Evolutionary conservation across 2,797 vertebrate genomes (phyloP).

Genomic region (Oophaga sylvatica): DNA sequence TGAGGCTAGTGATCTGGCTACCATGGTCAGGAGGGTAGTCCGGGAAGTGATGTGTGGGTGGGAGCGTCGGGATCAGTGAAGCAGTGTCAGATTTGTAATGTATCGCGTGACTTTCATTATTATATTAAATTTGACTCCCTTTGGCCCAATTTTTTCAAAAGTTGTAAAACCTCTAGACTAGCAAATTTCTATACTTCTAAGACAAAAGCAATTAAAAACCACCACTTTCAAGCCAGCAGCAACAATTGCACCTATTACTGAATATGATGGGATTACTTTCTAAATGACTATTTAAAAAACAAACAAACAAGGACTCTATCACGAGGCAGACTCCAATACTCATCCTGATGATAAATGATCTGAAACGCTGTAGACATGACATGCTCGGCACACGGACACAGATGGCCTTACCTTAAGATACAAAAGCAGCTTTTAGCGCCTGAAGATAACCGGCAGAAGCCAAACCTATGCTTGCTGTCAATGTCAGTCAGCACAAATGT

Average conservation of each 20-base stretch:
- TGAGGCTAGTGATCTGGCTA: no score
- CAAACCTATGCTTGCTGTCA: conserved; percentile 86
- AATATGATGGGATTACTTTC: neutral
- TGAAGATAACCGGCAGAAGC: conserved; percentile 84
- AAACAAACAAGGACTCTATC: neutral
- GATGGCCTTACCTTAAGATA: conserved; percentile 82
- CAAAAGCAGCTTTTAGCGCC: conserved; percentile 88
- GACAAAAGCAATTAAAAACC: no score
- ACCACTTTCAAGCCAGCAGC: no score
- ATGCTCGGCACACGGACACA: conserved; percentile 34
- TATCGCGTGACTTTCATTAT: no score
- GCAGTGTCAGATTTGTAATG: no score
- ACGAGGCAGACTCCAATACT: neutral
- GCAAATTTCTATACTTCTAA: no score
- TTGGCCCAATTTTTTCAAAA: no score
- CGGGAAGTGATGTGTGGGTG: no score
- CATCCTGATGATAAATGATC: conserved; percentile 27
- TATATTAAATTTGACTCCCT: no score
- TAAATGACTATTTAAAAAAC: neutral
- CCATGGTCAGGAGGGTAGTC: no score
- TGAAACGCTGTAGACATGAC: conserved; percentile 29
- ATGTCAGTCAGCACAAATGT: conserved; percentile 87
- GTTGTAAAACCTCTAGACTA: no score
- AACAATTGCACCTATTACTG: neutral
- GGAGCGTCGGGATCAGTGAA: no score